Percentiles rank a stretch among this genome's conserved stretches.
These are phyloP conservation scores for Phyto melanocephala DNA, from an alignment of 2,888 invertebrate genomes.

Conservation along the genomic window DNA sequence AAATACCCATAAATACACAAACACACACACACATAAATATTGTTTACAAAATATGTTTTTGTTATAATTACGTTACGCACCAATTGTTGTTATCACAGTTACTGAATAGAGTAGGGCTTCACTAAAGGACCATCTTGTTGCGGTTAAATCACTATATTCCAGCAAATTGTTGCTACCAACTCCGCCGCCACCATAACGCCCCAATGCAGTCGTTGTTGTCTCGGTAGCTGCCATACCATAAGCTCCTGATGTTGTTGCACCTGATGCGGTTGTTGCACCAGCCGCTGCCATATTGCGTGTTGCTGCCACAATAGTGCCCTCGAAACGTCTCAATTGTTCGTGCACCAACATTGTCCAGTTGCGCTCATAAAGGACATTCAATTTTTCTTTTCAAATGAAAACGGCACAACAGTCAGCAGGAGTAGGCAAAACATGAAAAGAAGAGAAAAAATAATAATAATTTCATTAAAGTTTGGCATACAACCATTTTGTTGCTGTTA, in stretches of 20 bases:
- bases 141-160: conserved; percentile 67
- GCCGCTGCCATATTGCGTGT: conserved; percentile 80
- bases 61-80: conserved; percentile 80
- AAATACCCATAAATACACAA: neutral
- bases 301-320: conserved; percentile 87
- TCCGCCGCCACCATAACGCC: conserved; percentile 53
- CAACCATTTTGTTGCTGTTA: neutral
- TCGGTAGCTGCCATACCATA: conserved; percentile 37
- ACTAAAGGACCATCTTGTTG: conserved; percentile 86
- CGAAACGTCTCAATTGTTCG: conserved; percentile 88
- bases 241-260: conserved; percentile 43
- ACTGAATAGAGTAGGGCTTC: conserved; percentile 91
- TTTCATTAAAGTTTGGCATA: conserved; percentile 35
- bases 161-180: conserved; percentile 43
- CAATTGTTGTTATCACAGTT: conserved; percentile 93
- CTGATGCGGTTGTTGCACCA: conserved; percentile 36
- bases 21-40: neutral
- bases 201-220: conserved; percentile 54
- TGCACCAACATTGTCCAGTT: conserved; percentile 91
- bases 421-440: neutral
- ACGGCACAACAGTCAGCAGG: neutral
- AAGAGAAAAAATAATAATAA: conserved; percentile 12
- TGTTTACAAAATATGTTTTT: neutral
- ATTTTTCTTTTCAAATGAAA: conserved; percentile 81
- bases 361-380: conserved; percentile 89